Evolutionary conservation across 2,113 vertebrate species (phyloP), one percentile per base, ranked within the genome.

Genomic region (Meles meles): DNA sequence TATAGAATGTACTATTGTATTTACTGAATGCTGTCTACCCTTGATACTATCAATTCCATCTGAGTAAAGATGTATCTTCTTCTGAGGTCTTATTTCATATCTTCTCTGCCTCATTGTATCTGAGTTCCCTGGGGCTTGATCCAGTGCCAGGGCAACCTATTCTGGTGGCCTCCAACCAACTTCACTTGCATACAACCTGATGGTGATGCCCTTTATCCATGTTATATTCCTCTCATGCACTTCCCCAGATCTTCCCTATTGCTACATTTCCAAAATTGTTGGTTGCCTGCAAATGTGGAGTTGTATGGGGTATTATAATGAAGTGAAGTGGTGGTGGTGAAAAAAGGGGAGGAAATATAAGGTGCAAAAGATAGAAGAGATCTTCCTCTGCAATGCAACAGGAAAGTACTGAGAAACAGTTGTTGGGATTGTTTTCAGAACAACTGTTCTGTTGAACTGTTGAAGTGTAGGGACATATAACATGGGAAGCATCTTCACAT

Each of bases 151-250:
- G n/a, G n/a, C n/a, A n/a, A n/a, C n/a, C n/a, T n/a, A n/a, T n/a
- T n/a, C n/a, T n/a, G n/a, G 0, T 25, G 18, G 3, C 6, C 13
- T 39, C 20, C 67, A 34, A 23, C 0, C 25, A 34, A 4, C 0
- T 88, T 74, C 18, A 69, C 12, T 84, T 84, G 27, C 23, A 71
- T 12, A 65, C 1, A 39, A 52, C 15, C 31, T 8, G 17, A 31
- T 49, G 42, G 59, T 61, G 31, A 42, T 15, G 3, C 14, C 10
- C 2, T 49, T 91, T 49, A 20, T 11, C 25, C 47, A 2, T 7
- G 1, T 3, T 39, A 23, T 7, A 3, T 0, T 18, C 8, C 29
- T n/a, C 10, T n/a, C 6, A 61, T 11, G 17, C 7, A 13, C 6
- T 88, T 7, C 13, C 12, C 57, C 7, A 57, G 44, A 14, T 10